Evolutionary conservation across 2,797 vertebrate genomes (phyloP), one percentile per base, ranked within the genome.

Genomic region (Falco berigora): DNA sequence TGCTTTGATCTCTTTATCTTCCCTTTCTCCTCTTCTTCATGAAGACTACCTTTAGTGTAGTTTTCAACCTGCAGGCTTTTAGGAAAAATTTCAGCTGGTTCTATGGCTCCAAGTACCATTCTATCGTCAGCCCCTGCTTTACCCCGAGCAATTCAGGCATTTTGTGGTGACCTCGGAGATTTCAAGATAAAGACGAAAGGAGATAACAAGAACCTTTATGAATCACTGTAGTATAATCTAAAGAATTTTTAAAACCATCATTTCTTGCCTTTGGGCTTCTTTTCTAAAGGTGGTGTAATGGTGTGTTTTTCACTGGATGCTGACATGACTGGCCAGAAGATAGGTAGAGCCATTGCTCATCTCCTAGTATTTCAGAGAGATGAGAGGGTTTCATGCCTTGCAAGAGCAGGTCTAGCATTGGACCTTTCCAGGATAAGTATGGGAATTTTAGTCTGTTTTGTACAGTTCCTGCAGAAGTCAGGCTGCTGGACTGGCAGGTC

Each of bases 1-100:
- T 82, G 76, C 95, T 96, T 97, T 96, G 79, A 96, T 97, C 46
- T 94, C 76, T 88, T 94, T 86, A 96, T 95, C 96, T 97, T 88
- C 69, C 53, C 84, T 88, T 91, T 96, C 94, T 95, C 92, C 40
- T 68, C 83, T 86, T 84, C 95, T 94, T 94, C 62, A 85, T 50
- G 68, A 82, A 91, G 95, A 44, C 50, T 86, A 36, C 66, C 58
- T 91, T 83, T 36, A 96, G 64, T 2, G 5, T 36, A 76, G 72
- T 38, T 92, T 90, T 53, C 85, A 88, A 91, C 92, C 89, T 92
- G 82, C 71, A 96, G 96, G 94, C 89, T 95, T 67, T 66, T 14
- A 86, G 91, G 82, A 75, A 91, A 75, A 64, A 46, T 20, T 88
- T 95, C 86, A 95, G 62, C 88, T 96, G 68, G 75, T 58, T 94